These are phyloP conservation scores for Solenopsis fugax DNA, from an alignment of 1,140 invertebrate genomes.

Conservation along the genomic window DNA sequence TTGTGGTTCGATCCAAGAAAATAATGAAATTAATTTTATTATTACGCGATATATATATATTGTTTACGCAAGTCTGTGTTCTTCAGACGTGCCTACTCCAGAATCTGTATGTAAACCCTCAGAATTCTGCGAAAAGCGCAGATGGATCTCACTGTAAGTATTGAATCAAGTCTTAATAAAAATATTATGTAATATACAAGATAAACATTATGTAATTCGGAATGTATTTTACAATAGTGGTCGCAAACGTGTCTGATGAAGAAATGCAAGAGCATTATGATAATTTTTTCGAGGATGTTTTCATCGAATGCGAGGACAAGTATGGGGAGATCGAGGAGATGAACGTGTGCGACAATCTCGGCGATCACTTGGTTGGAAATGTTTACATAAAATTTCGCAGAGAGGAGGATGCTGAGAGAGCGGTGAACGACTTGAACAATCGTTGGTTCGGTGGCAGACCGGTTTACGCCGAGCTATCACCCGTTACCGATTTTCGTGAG, in stretches of 20 bases:
- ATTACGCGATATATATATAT: not conserved
- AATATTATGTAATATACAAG: not conserved
- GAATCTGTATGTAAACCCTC: constrained; percentile 98
- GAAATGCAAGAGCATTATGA: constrained; percentile 99
- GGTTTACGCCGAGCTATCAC: constrained; percentile 99
- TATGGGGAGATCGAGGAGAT: constrained; percentile 99
- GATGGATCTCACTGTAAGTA: constrained; percentile 95
- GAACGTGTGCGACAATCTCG: constrained; percentile 99
- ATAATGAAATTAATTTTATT: not conserved
- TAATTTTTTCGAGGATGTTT: constrained; percentile 99
- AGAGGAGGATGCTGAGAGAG: constrained; percentile 99
- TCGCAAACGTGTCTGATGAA: constrained; percentile 97
- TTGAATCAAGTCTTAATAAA: not conserved
- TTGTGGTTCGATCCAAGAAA: not conserved
- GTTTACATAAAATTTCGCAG: constrained; percentile 99
- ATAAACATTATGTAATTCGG: not conserved
- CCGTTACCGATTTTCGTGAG: constrained; percentile 99
- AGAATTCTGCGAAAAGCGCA: constrained; percentile 98
- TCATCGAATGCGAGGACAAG: constrained; percentile 98
- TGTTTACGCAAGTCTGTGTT: constrained; percentile 64
- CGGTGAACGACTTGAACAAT: constrained; percentile 98
- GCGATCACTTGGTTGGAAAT: constrained; percentile 99
- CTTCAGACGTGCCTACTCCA: constrained; percentile 96
- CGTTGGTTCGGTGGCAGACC: constrained; percentile 99
- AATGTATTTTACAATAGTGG: constrained; percentile 87